A percentile compares a stretch with the other conserved stretches of the same genome.
These are phyloP conservation scores for Polyommatus iphigenia DNA, from an alignment of 2,888 invertebrate genomes.

Conservation along the genomic window DNA sequence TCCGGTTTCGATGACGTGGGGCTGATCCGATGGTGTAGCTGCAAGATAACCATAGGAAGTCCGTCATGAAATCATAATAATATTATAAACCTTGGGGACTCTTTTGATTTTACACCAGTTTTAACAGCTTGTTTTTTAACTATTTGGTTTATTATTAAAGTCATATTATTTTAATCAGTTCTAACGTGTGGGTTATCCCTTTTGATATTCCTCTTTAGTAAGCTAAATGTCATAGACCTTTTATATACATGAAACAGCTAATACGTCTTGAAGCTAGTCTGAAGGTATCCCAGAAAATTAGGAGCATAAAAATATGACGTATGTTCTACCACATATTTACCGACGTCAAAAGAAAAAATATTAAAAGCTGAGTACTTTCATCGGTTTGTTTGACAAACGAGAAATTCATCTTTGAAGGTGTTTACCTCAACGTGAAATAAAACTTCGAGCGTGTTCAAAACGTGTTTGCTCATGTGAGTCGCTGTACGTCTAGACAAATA, in stretches of 20 bases:
- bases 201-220: neutral
- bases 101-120: too few species aligned
- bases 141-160: neutral
- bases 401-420: slow-evolving; percentile 70
- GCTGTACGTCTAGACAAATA: slow-evolving; percentile 53
- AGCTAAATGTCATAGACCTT: neutral
- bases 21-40: too few species aligned
- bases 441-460: slow-evolving; percentile 64
- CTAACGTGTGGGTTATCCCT: too few species aligned
- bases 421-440: slow-evolving; percentile 69
- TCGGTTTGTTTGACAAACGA: slow-evolving; percentile 64
- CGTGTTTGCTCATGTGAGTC: slow-evolving; percentile 61
- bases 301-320: neutral
- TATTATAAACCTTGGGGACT: too few species aligned
- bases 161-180: neutral
- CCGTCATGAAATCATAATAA: too few species aligned
- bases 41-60: too few species aligned
- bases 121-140: too few species aligned
- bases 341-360: slow-evolving; percentile 53
- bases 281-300: neutral
- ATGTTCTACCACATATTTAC: slow-evolving; percentile 17
- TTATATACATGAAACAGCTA: too few species aligned
- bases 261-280: neutral
- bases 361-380: slow-evolving; percentile 54
- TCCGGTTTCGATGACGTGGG: too few species aligned